Percentiles rank a stretch among this genome's conserved stretches.
phyloP scores from a whole-genome alignment of 2,888 invertebrate genomes.

The Willowsia nigromaculata region DNA sequence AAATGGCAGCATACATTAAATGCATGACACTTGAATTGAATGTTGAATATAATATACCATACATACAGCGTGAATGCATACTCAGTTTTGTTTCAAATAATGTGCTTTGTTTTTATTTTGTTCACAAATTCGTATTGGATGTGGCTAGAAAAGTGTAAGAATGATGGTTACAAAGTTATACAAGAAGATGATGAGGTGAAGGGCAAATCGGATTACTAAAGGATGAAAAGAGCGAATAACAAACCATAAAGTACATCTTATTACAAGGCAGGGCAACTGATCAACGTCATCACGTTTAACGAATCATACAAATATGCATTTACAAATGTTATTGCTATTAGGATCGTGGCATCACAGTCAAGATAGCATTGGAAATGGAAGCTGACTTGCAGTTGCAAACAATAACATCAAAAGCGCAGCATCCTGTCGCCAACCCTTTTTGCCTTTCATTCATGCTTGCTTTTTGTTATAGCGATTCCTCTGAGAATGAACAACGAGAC shows the following conservation, averaged over 20 bases:
- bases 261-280: not conserved
- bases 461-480: not conserved
- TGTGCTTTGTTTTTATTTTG: slow-evolving; percentile 23
- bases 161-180: slow-evolving; percentile 19
- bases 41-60: not conserved
- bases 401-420: not conserved
- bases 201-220: slow-evolving; percentile 25
- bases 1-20: too few species aligned
- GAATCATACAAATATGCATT: too few species aligned
- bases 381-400: not conserved
- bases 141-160: not conserved
- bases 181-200: slow-evolving; percentile 47
- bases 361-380: not conserved
- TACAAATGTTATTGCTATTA: too few species aligned
- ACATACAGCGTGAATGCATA: not conserved
- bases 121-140: slow-evolving; percentile 1
- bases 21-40: not conserved
- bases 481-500: not conserved
- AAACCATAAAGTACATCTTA: not conserved
- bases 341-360: not conserved
- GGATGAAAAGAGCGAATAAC: not conserved
- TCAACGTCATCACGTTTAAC: too few species aligned
- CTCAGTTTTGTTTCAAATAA: not conserved
- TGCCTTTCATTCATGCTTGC: slow-evolving; percentile 21
- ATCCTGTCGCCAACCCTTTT: not conserved